Base-by-base conservation (phyloP, 2,888 invertebrate species). In the Limenitis camilla region DNA sequence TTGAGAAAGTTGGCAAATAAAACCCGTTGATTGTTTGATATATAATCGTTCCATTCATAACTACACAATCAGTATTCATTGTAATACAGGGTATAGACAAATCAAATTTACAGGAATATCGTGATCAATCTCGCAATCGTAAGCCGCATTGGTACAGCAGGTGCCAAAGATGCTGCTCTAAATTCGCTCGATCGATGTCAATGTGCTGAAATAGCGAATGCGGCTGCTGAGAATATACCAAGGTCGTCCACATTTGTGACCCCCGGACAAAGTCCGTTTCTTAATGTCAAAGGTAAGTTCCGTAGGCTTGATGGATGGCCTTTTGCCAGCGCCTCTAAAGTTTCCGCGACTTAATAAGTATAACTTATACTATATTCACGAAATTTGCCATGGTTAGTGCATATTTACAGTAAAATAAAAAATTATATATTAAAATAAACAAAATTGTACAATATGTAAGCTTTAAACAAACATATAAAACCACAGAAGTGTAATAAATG, bases 101-200 rank as follows among this genome's bases (percentile, higher is more conserved):
- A 27, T 39, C 36, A 40, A 19, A 33, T 44, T 40, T n/a, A 8
- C 5, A 38, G 50, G 31, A 47, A 40, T 30, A 28, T 40, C 30
- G 47, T 52, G 55, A 49, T 53, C 47, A 33, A 56, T 61, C 50
- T 54, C 55, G 79, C 76, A 78, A 76, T 76, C 68, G 67, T 68
- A 68, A 72, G 69, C 66, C 61, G 66, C 49, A 52, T 40, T 61
- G 69, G 68, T 78, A 77, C 77, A 78, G 68, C 72, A 76, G 76
- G 76, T 82, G 82, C 80, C 81, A 82, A 82, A 71, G 76, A 74
- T 73, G 74, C 53, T 68, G 76, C 79, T 76, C 79, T 76, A 71
- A 81, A 74, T 79, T 79, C 69, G 67, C 68, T 65, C 72, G 72
- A 79, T 76, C 78, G 81, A 80, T 78, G 76, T 74, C 72, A 65